Evolutionary conservation across 2,113 vertebrate species (phyloP), one percentile per base, ranked within the genome.

Genomic region (Eubucco bourcierii): DNA sequence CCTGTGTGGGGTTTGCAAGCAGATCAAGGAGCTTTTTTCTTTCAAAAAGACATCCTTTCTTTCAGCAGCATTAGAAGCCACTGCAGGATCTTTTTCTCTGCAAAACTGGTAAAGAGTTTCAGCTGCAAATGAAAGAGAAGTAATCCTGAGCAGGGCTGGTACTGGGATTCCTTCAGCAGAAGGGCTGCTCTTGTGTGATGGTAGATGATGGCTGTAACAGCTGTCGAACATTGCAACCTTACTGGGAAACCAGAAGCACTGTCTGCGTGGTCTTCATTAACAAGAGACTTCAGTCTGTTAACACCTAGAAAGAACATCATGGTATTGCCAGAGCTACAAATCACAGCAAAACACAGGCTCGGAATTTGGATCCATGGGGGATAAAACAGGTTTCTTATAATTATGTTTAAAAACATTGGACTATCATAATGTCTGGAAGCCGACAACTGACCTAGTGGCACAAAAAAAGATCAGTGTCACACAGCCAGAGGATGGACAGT

Each of bases 151-250:
- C 39, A 79, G 47, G 24, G 28, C 9, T 33, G n/a, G 37, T 15
- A 33, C 13, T 17, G 58, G 15, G 52, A 60, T 66, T 82, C 16
- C n/a, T 60, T 66, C 59, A 60, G 65, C 65, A 77, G n/a, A 53
- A 77, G 23, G 20, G 34, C 52, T 56, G 3, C 37, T 18, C 13
- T 5, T 9, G 24, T 70, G 37, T 1, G 3, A 20, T 0, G 1
- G 50, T 24, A 65, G 44, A 21, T 34, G 44, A 24, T 10, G 25
- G 29, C 33, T 37, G 55, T 47, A 44, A 64, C 4, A 68, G 63
- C 47, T 76, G 25, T 59, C 64, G 63, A 41, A 68, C 1, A 13
- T 13, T 63, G 70, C 63, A 58, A 14, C 44, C 15, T 46, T 46
- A 18, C 44, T 17, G 34, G 29, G 44, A 71, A 64, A 64, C 41